Percentiles rank a stretch among this genome's conserved stretches.
phyloP scores from a whole-genome alignment of 2,113 vertebrate species.

The Carassius auratus region DNA sequence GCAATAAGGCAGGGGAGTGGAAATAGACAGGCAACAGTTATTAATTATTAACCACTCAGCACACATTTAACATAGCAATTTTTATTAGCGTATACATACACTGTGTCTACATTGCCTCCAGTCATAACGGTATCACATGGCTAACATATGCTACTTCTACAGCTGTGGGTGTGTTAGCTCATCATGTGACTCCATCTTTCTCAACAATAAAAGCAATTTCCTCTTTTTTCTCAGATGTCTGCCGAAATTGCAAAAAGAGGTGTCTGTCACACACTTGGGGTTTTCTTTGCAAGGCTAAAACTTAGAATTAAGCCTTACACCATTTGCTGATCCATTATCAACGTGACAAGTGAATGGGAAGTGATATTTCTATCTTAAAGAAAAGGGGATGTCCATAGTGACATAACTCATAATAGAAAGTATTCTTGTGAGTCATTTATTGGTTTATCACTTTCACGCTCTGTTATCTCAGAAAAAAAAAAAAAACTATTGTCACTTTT shows the following conservation, averaged over 20 bases:
- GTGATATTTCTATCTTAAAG: slow-evolving; percentile 10
- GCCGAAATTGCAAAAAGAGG: slow-evolving; percentile 31
- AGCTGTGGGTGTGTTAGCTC: neutral
- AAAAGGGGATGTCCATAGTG: slow-evolving; percentile 20
- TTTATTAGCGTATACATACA: neutral
- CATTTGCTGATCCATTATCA: neutral
- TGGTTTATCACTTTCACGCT: slow-evolving; percentile 15
- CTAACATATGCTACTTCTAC: neutral
- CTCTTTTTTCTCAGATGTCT: slow-evolving; percentile 1
- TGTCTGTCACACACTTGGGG: neutral
- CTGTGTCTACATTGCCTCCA: neutral
- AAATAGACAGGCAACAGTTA: neutral
- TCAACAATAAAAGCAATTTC: neutral
- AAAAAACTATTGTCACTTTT: neutral
- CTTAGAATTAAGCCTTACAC: neutral
- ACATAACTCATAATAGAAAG: slow-evolving; percentile 12
- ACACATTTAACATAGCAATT: neutral
- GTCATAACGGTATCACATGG: neutral
- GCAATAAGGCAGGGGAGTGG: neutral
- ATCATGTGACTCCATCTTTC: neutral
- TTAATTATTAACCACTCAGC: slow-evolving; percentile 4
- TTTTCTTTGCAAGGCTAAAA: neutral
- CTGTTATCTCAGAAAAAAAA: neutral
- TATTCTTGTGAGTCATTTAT: neutral
- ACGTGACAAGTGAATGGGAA: slow-evolving; percentile 26